These are phyloP conservation scores for Glossosoma conforme DNA, from an alignment of 1,140 invertebrate genomes.

Conservation along the genomic window DNA sequence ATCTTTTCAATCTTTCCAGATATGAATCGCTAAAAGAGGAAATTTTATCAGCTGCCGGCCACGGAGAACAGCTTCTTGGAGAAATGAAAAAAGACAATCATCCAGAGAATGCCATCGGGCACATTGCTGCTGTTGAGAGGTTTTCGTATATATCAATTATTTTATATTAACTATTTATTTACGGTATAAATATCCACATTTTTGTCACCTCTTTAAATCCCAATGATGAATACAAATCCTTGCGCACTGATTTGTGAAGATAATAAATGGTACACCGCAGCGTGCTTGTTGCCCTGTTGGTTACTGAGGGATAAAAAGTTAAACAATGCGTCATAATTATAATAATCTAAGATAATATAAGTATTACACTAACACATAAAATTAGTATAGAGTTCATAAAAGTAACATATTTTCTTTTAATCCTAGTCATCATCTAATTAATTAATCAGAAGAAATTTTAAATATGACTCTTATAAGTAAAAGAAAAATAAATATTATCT, in stretches of 20 bases:
- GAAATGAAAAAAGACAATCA: conserved; percentile 56
- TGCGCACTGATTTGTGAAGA: conserved; percentile 30
- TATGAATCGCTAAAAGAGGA: conserved; percentile 63
- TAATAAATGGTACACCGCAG: conserved; percentile 14
- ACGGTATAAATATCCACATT: not conserved
- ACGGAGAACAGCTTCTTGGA: conserved; percentile 77
- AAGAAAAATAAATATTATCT: too few relatives aligned
- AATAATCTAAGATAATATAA: too few relatives aligned
- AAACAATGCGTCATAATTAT: too few relatives aligned
- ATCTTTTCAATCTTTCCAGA: conserved; percentile 34
- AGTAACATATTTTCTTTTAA: too few relatives aligned
- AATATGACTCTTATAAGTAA: too few relatives aligned
- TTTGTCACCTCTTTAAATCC: conserved; percentile 7
- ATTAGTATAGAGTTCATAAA: too few relatives aligned
- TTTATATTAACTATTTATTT: not conserved
- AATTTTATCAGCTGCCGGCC: conserved; percentile 71
- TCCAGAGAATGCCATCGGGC: conserved; percentile 70
- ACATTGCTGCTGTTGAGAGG: conserved; percentile 90
- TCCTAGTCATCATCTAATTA: too few relatives aligned
- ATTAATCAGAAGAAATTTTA: too few relatives aligned
- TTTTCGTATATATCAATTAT: too few relatives aligned
- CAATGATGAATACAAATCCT: conserved; percentile 27
- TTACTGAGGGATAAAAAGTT: conserved; percentile 11
- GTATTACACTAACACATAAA: too few relatives aligned
- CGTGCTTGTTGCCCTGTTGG: conserved; percentile 11